Base-by-base conservation (phyloP, 2,113 vertebrate genomes). In the Trichomycterus rosablanca region DNA sequence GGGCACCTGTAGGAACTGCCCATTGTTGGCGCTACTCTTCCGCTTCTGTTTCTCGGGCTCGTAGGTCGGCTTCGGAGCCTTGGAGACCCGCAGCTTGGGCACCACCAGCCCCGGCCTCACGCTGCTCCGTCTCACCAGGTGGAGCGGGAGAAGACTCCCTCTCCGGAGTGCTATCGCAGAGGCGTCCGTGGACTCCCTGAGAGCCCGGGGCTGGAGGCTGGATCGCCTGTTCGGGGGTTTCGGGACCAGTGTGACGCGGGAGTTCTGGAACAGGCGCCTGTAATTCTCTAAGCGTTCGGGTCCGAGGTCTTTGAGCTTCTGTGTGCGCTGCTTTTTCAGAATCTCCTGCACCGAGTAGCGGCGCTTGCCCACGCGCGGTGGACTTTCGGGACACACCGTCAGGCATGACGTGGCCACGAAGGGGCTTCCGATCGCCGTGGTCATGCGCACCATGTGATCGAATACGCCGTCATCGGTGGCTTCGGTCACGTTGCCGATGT, bases 361-460 rank as follows among this genome's bases (percentile, higher is more conserved):
- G 26, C 85, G 80, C 43, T 93, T 96, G 5, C 94, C 94, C 14
- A 98, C 89, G 2, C 82, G 74, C 0, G 95, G 95, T 0, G 91
- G 91, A 67, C 88, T 90, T 28, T 86, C 81, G 0, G 94, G 95
- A 68, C 94, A 95, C 65, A 97, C 90, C 0, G 94, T 92, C 62
- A 81, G 86, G 63, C 94, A 97, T 0, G 85, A 81, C 3, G 89
- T 64, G 0, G 91, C 89, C 3, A 99, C 71, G 1, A 92, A 89
- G 0, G 92, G 93, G 66, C 93, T 95, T 73, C 83, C 81, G 51
- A 96, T 72, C 19, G 89, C 85, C 0, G 96, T 97, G 1, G 95
- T 99, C 70, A 92, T 77, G 39, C 81, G 84, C 63, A 99, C 96
- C 92, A 98, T 92, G 79, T 96, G 91, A 74, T 98, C 89, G 1